phyloP scores from a whole-genome alignment of 35 echinoderm and acorn worm genomes.

The Lytechinus variegatus region DNA sequence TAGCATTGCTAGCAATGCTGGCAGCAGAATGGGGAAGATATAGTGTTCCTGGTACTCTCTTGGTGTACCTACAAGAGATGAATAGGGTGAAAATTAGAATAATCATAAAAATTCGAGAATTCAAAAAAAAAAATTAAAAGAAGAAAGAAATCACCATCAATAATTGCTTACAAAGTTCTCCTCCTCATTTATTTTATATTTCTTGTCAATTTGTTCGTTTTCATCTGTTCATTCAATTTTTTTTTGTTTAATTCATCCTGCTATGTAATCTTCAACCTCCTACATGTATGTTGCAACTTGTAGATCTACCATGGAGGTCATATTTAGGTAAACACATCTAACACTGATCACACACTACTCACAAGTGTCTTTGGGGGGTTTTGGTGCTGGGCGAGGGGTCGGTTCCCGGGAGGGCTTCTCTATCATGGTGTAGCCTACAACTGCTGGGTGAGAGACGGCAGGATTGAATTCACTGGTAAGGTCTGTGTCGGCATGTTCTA shows the following conservation, averaged over 20 bases:
- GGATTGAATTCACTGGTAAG: constrained; percentile 83
- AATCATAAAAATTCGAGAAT: neutral
- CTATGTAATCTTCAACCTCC: too few relatives aligned
- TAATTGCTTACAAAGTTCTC: too few relatives aligned
- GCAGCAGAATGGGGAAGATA: constrained; percentile 87
- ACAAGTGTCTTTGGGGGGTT: constrained; percentile 93
- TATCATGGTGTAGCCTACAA: constrained; percentile 91
- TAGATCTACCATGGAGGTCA: too few relatives aligned
- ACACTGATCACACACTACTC: neutral
- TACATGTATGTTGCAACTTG: too few relatives aligned
- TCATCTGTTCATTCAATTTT: too few relatives aligned
- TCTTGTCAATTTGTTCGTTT: too few relatives aligned
- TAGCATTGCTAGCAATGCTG: constrained; percentile 87
- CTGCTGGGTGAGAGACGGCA: constrained; percentile 88
- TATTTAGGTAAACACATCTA: too few relatives aligned
- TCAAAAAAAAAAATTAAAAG: neutral
- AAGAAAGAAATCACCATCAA: neutral
- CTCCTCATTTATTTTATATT: too few relatives aligned
- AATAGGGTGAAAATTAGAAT: neutral
- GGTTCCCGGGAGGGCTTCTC: constrained; percentile 75
- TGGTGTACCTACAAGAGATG: constrained; percentile 77
- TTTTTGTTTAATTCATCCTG: too few relatives aligned
- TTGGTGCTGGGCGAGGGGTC: constrained; percentile 74
- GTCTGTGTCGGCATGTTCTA: constrained; percentile 65
- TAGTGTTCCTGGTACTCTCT: constrained; percentile 95